Percentiles rank a stretch among this genome's conserved stretches.
These are phyloP conservation scores for Eristalinus aeneus DNA, from an alignment of 2,888 invertebrate genomes.

Conservation along the genomic window DNA sequence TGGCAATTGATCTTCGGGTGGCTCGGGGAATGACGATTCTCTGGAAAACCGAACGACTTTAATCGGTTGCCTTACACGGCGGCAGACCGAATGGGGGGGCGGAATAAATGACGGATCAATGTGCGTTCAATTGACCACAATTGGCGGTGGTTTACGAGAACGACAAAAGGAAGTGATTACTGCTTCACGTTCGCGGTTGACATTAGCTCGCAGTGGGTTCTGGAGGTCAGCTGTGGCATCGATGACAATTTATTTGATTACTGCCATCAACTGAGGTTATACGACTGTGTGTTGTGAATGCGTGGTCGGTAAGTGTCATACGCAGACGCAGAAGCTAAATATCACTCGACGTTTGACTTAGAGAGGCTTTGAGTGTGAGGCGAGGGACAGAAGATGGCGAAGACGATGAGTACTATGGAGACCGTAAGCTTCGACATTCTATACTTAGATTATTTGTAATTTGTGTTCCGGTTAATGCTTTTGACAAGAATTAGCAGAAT, in stretches of 20 bases:
- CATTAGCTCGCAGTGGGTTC: background rate
- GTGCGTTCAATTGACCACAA: conserved; percentile 66
- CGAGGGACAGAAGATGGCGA: no score
- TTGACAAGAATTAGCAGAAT: no score
- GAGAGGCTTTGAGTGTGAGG: no score
- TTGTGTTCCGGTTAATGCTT: no score
- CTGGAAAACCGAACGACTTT: background rate
- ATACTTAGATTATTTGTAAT: no score
- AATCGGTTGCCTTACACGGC: conserved; percentile 40
- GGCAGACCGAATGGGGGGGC: conserved; percentile 8
- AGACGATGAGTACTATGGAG: no score
- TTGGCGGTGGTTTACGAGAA: conserved; percentile 53
- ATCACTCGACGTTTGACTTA: no score
- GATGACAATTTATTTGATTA: background rate
- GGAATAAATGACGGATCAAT: conserved; percentile 61
- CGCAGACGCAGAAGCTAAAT: no score
- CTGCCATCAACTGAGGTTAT: background rate
- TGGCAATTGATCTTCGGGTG: conserved; percentile 61
- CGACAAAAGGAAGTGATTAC: conserved; percentile 62
- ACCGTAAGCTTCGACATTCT: no score
- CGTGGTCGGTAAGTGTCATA: background rate
- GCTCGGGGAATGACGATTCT: conserved; percentile 25
- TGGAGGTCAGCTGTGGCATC: background rate
- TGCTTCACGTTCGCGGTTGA: conserved; percentile 23
- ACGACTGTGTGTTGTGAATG: background rate